phyloP scores from a whole-genome alignment of 2,888 invertebrate species.

The Gymnocheta viridis region DNA sequence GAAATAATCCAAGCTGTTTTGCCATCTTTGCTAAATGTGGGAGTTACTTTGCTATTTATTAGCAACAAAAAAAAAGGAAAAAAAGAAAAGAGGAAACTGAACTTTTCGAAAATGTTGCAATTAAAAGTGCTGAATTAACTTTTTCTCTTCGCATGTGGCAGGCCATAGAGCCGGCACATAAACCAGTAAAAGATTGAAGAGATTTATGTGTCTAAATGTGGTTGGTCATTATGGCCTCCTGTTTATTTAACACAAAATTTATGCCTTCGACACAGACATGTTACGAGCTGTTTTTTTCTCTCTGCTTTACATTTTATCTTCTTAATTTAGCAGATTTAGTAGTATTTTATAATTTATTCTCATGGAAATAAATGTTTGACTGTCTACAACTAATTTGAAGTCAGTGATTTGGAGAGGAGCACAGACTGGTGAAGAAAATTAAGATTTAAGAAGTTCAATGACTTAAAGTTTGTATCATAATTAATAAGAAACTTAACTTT shows the following conservation, averaged over 20 bases:
- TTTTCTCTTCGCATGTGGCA: slow-evolving; percentile 43
- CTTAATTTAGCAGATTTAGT: slow-evolving; percentile 50
- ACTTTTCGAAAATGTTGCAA: slow-evolving; percentile 61
- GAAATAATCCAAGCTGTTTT: background rate
- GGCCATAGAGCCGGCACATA: slow-evolving; percentile 37
- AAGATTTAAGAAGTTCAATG: slow-evolving; percentile 12
- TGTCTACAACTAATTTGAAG: slow-evolving; percentile 53
- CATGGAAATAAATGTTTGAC: slow-evolving; percentile 34
- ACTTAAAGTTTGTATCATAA: background rate
- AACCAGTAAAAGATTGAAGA: slow-evolving; percentile 52
- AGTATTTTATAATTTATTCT: slow-evolving; percentile 50
- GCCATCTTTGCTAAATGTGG: background rate
- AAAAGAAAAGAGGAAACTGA: background rate
- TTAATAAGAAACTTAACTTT: too few species aligned
- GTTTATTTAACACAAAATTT: slow-evolving; percentile 67
- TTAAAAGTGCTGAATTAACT: slow-evolving; percentile 68
- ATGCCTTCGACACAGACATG: slow-evolving; percentile 60
- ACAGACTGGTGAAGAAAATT: background rate
- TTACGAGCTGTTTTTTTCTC: background rate
- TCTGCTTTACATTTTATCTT: slow-evolving; percentile 32
- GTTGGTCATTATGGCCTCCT: slow-evolving; percentile 68
- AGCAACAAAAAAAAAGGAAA: background rate
- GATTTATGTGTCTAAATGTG: slow-evolving; percentile 70
- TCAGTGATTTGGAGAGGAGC: slow-evolving; percentile 37
- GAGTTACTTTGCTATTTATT: slow-evolving; percentile 32